A percentile compares a stretch with the other conserved stretches of the same genome.
Conservation (phyloP, 2,888 invertebrate genomes). For the Cheilosia urbana region DNA sequence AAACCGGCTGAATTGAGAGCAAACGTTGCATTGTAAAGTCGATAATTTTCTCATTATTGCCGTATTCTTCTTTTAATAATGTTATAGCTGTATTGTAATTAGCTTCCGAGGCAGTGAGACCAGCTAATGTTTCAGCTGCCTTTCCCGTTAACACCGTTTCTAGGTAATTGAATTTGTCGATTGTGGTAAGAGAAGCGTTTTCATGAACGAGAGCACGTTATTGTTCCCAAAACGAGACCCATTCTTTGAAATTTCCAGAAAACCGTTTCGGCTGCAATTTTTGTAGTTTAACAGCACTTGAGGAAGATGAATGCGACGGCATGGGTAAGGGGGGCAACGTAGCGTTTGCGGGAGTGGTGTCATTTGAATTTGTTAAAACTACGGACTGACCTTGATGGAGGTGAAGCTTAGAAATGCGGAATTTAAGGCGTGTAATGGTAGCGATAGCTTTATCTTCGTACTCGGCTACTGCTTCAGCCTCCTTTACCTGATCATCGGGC, state of each 20-base stretch:
- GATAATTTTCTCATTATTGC: too few relatives aligned
- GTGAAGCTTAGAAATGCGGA: slow-evolving; percentile 30
- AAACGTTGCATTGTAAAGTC: too few relatives aligned
- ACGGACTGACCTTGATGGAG: neutral
- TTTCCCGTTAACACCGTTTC: too few relatives aligned
- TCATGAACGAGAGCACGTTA: too few relatives aligned
- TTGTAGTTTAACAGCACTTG: slow-evolving; percentile 22
- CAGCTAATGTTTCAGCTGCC: too few relatives aligned
- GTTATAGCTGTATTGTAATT: too few relatives aligned
- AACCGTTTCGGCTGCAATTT: slow-evolving; percentile 40
- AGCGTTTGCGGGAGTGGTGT: slow-evolving; percentile 5
- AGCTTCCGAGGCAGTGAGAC: too few relatives aligned
- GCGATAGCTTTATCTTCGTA: slow-evolving; percentile 35
- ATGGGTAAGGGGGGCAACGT: neutral
- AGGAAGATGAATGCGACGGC: neutral
- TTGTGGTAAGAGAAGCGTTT: too few relatives aligned
- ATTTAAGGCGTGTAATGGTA: slow-evolving; percentile 17
- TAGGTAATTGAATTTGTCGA: too few relatives aligned
- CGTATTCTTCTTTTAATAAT: too few relatives aligned
- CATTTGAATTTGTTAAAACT: neutral
- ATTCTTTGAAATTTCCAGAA: slow-evolving; percentile 35
- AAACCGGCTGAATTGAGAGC: too few relatives aligned
- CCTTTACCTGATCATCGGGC: slow-evolving; percentile 20
- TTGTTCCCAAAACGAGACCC: too few relatives aligned
- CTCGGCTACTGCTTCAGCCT: slow-evolving; percentile 33